These are phyloP conservation scores for Blera fallax DNA, from an alignment of 2,888 invertebrate species.

Conservation along the genomic window DNA sequence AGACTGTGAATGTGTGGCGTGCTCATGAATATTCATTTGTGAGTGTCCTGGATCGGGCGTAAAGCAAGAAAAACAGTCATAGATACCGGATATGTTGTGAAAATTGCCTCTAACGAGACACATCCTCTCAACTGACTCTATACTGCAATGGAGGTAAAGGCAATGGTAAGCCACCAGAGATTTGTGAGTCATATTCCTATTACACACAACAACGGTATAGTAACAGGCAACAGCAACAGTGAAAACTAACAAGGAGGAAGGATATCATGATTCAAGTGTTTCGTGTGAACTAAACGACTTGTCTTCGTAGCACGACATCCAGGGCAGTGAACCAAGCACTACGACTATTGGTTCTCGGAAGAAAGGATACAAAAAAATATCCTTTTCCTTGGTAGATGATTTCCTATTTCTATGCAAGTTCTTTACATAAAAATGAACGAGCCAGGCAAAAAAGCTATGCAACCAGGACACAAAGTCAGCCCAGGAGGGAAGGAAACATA, in stretches of 20 bases:
- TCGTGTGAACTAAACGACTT: conserved; percentile 62
- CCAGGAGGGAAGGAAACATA: not conserved
- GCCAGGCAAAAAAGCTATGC: not conserved
- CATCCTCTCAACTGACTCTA: conserved; percentile 50
- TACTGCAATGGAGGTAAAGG: conserved; percentile 18
- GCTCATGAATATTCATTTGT: conserved; percentile 68
- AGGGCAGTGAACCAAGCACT: conserved; percentile 65
- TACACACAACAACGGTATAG: conserved; percentile 1
- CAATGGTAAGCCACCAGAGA: conserved; percentile 37
- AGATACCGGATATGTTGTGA: conserved; percentile 66
- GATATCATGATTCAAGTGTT: conserved; percentile 64
- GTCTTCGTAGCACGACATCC: conserved; percentile 60
- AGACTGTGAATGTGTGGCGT: conserved; percentile 22
- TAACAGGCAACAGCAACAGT: conserved; percentile 18
- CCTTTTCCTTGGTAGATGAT: conserved; percentile 50
- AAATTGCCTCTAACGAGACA: conserved; percentile 68
- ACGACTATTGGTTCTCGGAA: conserved; percentile 1
- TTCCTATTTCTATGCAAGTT: conserved; percentile 69
- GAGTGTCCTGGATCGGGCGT: conserved; percentile 57
- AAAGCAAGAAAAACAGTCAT: conserved; percentile 35
- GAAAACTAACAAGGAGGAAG: conserved; percentile 38
- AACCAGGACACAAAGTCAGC: conserved; percentile 23
- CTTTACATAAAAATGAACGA: conserved; percentile 54
- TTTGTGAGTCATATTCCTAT: conserved; percentile 54
- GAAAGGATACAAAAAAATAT: conserved; percentile 30